A percentile compares a stretch with the other conserved stretches of the same genome.
phyloP scores from a whole-genome alignment of 2,888 invertebrate genomes.

The Cephonodes hylas region DNA sequence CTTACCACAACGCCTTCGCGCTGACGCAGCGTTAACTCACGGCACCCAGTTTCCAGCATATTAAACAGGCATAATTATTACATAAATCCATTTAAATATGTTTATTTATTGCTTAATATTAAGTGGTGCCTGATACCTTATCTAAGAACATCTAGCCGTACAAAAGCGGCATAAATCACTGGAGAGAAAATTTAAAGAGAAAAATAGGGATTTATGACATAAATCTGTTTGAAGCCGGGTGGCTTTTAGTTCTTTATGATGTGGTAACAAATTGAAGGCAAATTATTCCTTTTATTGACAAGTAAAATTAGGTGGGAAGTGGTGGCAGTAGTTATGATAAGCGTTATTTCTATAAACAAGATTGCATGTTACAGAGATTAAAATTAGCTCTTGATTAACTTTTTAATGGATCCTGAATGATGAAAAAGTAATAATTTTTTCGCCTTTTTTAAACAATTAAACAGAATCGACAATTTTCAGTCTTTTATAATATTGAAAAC shows the following conservation, averaged over 20 bases:
- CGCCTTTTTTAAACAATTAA: too few species aligned
- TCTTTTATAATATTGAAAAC: too few species aligned
- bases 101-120: slow-evolving; percentile 35
- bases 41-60: slow-evolving; percentile 53
- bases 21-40: slow-evolving; percentile 35
- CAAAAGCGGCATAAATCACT: neutral
- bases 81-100: slow-evolving; percentile 42
- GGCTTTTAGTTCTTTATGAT: neutral
- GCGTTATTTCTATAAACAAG: too few species aligned
- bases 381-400: too few species aligned
- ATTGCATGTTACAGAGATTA: too few species aligned
- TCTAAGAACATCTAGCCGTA: slow-evolving; percentile 2
- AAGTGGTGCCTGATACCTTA: slow-evolving; percentile 23
- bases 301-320: too few species aligned
- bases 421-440: too few species aligned
- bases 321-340: too few species aligned
- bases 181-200: neutral
- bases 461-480: too few species aligned
- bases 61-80: slow-evolving; percentile 44
- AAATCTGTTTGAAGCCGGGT: neutral
- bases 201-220: neutral
- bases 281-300: too few species aligned
- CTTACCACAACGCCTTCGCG: slow-evolving; percentile 35
- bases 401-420: too few species aligned
- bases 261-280: too few species aligned